phyloP scores from a whole-genome alignment of 1,140 invertebrate species.

The Anthonomus grandis region DNA sequence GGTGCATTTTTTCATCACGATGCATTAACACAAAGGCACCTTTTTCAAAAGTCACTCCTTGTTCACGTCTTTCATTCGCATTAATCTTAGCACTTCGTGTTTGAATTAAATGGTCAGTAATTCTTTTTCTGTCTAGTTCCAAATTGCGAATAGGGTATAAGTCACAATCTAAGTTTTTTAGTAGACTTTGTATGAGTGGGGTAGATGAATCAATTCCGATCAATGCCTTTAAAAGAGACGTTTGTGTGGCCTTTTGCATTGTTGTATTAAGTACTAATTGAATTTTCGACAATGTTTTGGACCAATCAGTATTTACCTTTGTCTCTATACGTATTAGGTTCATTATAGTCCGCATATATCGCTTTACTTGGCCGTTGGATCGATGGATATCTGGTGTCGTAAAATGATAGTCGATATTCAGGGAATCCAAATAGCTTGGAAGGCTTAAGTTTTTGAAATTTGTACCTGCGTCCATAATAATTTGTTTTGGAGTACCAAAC shows the following conservation, averaged over 20 bases:
- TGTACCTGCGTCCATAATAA: conserved; percentile 2
- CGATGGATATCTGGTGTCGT: not conserved
- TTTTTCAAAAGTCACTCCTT: too few relatives aligned
- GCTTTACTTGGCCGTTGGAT: conserved; percentile 42
- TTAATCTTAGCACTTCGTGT: too few relatives aligned
- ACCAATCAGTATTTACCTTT: conserved; percentile 38
- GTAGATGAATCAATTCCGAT: too few relatives aligned
- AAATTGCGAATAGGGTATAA: too few relatives aligned
- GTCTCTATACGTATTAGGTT: conserved; percentile 37
- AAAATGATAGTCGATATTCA: not conserved
- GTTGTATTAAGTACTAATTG: conserved; percentile 43
- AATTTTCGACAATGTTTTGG: conserved; percentile 43
- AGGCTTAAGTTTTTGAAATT: conserved; percentile 9
- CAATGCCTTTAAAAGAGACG: too few relatives aligned
- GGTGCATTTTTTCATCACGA: too few relatives aligned
- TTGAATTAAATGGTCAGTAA: too few relatives aligned
- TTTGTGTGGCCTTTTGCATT: conserved; percentile 1
- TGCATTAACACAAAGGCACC: too few relatives aligned
- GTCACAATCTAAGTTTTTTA: too few relatives aligned
- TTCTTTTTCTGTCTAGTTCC: too few relatives aligned
- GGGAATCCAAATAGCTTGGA: not conserved
- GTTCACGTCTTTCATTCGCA: too few relatives aligned
- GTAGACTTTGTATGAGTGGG: too few relatives aligned
- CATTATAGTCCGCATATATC: conserved; percentile 41
- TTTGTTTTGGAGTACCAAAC: conserved; percentile 1